Percentiles rank a stretch among this genome's conserved stretches.
These are phyloP conservation scores for Trachythela sp. DNA, from an alignment of 64 coral and sea anemone species.

Conservation along the genomic window DNA sequence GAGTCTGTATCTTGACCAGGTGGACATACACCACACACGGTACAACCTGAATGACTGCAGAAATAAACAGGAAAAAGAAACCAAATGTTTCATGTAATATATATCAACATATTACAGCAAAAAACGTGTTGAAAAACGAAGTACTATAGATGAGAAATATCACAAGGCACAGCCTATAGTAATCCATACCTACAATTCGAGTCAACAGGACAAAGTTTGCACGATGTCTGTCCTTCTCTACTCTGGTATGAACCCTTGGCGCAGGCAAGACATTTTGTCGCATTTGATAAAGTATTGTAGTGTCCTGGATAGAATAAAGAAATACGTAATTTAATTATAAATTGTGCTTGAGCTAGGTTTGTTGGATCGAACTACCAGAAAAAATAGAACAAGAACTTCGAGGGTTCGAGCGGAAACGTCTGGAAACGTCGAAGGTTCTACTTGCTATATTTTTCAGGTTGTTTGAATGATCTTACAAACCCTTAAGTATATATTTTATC, in stretches of 20 bases:
- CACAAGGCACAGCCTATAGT: neutral
- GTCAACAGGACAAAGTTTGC: neutral
- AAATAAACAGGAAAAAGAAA: neutral
- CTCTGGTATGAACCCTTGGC: neutral
- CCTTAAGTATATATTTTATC: no score
- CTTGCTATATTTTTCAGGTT: no score
- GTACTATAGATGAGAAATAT: no score
- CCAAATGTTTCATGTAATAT: neutral
- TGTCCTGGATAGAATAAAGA: neutral
- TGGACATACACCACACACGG: neutral
- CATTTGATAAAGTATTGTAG: neutral
- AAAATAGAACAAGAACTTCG: no score
- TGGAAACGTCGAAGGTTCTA: no score
- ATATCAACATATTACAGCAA: no score
- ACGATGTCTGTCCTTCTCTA: neutral
- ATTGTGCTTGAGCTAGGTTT: no score
- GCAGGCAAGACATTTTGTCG: neutral
- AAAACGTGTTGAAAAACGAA: no score
- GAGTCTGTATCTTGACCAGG: neutral
- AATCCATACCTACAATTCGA: neutral
- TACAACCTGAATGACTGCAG: neutral
- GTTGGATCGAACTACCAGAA: no score
- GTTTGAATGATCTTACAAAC: no score
- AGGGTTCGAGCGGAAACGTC: no score
- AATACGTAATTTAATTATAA: neutral